Evolutionary conservation across 2,113 vertebrate species (phyloP).

Genomic region (Istiophorus platypterus): DNA sequence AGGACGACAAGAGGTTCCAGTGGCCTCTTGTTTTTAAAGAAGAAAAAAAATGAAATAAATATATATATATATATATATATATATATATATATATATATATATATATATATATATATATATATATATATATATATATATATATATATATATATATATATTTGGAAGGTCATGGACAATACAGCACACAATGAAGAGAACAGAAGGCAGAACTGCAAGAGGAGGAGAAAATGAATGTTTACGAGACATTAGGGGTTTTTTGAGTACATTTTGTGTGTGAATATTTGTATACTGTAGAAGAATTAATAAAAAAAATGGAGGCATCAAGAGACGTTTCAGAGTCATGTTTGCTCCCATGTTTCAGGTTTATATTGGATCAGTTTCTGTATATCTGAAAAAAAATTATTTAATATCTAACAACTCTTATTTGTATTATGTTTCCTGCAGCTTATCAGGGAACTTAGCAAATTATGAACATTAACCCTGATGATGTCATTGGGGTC

Average conservation of each 20-base stretch:
- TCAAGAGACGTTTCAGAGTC: conserved; percentile 12
- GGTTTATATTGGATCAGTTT: not conserved
- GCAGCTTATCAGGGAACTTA: no score
- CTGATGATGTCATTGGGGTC: no score
- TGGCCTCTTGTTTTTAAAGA: conserved; percentile 43
- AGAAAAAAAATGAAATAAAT: no score
- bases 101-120: no score
- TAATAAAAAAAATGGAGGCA: conserved; percentile 85
- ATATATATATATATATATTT: conserved; percentile 34
- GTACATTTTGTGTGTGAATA: conserved; percentile 88
- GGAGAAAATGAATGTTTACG: conserved; percentile 80
- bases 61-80: no score
- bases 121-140: no score
- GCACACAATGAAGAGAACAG: conserved; percentile 64
- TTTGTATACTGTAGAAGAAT: conserved; percentile 92
- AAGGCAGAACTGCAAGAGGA: conserved; percentile 40
- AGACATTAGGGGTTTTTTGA: conserved; percentile 71
- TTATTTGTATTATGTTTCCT: no score
- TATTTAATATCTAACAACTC: not conserved
- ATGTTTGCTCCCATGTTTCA: conserved; percentile 8
- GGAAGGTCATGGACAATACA: conserved; percentile 39
- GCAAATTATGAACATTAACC: no score
- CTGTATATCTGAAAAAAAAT: not conserved
- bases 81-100: no score
- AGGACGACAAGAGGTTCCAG: not conserved